A percentile compares a stretch with the other conserved stretches of the same genome.
Evolutionary conservation across 2,113 vertebrate genomes (phyloP).

Genomic region (Callopanchax toddi): DNA sequence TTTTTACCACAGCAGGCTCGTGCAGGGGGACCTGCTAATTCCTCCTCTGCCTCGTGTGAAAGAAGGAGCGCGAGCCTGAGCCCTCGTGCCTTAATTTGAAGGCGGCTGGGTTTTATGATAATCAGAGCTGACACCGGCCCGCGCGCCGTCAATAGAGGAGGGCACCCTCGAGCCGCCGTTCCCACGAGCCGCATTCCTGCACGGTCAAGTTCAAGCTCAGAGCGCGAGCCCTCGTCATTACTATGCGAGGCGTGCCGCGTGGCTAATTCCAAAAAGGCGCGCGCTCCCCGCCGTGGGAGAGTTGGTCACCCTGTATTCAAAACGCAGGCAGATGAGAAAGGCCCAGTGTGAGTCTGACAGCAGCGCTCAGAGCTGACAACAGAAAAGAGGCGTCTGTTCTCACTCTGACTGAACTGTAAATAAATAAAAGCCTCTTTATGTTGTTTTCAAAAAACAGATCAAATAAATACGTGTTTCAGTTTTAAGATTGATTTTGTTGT

Average conservation of each 20-base stretch:
- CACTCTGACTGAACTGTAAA: not conserved
- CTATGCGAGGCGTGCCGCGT: conserved; percentile 71
- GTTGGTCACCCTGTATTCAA: conserved; percentile 56
- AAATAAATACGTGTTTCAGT: too few relatives aligned
- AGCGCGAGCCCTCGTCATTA: conserved; percentile 62
- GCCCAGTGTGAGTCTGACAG: conserved; percentile 39
- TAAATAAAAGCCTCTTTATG: too few relatives aligned
- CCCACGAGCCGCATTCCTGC: conserved; percentile 77
- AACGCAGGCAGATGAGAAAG: conserved; percentile 23
- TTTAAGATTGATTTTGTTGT: too few relatives aligned
- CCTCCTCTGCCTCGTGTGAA: conserved; percentile 60
- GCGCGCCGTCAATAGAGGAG: conserved; percentile 70
- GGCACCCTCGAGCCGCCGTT: conserved; percentile 70
- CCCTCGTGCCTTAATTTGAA: conserved; percentile 74
- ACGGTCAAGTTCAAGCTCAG: conserved; percentile 85
- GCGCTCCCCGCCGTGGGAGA: conserved; percentile 64
- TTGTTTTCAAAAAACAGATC: too few relatives aligned
- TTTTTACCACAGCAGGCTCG: conserved; percentile 61
- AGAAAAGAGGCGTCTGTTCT: conserved; percentile 9
- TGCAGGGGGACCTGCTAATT: conserved; percentile 51
- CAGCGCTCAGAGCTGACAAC: conserved; percentile 7
- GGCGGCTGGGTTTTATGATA: conserved; percentile 80
- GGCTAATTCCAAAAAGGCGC: conserved; percentile 69
- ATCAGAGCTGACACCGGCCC: conserved; percentile 79
- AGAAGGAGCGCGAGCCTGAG: conserved; percentile 60